phyloP scores from a whole-genome alignment of 37 sponge, comb jelly and placozoan genomes.

The Aphrocallistes beatrix region DNA sequence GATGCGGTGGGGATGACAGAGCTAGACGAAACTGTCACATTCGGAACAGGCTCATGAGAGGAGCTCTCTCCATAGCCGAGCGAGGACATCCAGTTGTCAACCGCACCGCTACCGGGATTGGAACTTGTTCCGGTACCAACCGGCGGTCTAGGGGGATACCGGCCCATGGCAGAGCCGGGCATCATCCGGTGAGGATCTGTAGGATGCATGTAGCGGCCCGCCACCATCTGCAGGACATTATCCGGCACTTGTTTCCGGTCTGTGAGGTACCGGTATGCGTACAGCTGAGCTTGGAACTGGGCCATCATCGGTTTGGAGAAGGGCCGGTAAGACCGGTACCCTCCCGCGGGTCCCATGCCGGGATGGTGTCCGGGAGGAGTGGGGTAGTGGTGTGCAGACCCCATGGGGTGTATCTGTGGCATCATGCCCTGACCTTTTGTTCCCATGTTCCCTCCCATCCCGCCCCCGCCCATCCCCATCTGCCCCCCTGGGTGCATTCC shows the following conservation, averaged over 20 bases:
- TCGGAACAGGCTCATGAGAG: not conserved
- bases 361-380: not conserved
- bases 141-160: not conserved
- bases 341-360: not conserved
- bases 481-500: not conserved
- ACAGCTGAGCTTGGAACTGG: not conserved
- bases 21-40: not conserved
- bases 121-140: too few species aligned
- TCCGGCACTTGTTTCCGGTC: not conserved
- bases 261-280: not conserved
- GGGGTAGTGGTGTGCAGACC: not conserved
- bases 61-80: not conserved
- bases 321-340: not conserved
- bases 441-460: not conserved
- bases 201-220: not conserved
- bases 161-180: not conserved
- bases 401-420: not conserved
- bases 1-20: not conserved
- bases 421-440: not conserved
- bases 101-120: not conserved
- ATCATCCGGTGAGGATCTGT: not conserved
- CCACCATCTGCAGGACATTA: not conserved
- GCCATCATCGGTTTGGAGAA: slow-evolving; percentile 8
- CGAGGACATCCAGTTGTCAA: not conserved
- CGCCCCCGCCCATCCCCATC: not conserved